Conservation (phyloP, 2,888 invertebrate species). For the Melinopterus prodromus region DNA sequence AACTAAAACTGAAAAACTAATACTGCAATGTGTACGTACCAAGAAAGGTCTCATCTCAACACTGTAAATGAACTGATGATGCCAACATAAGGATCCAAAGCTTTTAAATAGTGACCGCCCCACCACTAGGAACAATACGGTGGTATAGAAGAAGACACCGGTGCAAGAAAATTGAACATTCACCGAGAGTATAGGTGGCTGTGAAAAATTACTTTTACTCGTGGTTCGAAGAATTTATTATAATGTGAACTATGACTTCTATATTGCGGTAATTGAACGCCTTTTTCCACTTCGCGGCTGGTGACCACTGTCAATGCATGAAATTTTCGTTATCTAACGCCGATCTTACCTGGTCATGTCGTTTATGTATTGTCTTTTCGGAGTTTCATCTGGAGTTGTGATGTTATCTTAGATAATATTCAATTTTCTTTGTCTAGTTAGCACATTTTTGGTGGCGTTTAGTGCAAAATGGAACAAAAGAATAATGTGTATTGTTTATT, state of each 20-base stretch:
- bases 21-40: neutral
- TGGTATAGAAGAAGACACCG: neutral
- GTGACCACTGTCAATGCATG: neutral
- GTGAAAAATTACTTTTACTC: neutral
- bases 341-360: neutral
- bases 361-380: neutral
- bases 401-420: neutral
- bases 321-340: neutral
- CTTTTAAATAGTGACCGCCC: neutral
- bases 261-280: neutral
- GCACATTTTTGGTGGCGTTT: neutral
- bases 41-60: slow-evolving; percentile 4
- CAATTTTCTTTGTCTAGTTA: neutral
- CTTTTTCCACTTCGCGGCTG: neutral
- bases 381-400: neutral
- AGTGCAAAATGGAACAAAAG: neutral
- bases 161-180: neutral
- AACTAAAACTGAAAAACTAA: neutral
- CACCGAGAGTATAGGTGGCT: neutral
- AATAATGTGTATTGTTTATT: too few species aligned
- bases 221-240: neutral
- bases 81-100: neutral
- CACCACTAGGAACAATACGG: neutral
- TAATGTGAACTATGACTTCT: neutral
- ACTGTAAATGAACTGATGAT: slow-evolving; percentile 4